These are phyloP conservation scores for Sebastes fasciatus DNA, from an alignment of 2,113 vertebrate species.

Conservation along the genomic window DNA sequence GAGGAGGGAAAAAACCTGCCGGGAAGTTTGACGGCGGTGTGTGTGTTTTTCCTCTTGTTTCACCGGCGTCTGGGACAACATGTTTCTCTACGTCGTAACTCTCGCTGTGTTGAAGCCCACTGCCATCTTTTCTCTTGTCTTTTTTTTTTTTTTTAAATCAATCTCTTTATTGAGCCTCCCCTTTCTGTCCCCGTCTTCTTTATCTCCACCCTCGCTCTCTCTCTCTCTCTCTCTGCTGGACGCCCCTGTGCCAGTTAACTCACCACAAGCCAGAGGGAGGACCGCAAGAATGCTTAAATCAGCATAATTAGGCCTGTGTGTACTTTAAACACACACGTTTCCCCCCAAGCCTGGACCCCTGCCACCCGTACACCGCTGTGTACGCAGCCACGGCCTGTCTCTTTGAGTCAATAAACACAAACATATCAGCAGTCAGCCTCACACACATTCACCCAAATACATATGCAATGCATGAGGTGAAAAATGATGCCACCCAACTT, in stretches of 20 bases:
- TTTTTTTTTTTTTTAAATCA: not conserved
- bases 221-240: slow-evolving; percentile 62
- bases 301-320: slow-evolving; percentile 83
- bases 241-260: slow-evolving; percentile 78
- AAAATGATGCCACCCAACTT: slow-evolving; percentile 57
- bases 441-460: slow-evolving; percentile 54
- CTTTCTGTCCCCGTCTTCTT: slow-evolving; percentile 48
- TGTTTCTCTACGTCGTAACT: slow-evolving; percentile 13
- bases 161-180: slow-evolving; percentile 15
- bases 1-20: slow-evolving; percentile 62
- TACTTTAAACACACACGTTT: slow-evolving; percentile 84
- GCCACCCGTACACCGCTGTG: slow-evolving; percentile 78
- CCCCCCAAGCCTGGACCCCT: slow-evolving; percentile 78
- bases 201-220: slow-evolving; percentile 19
- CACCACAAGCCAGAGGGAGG: slow-evolving; percentile 81
- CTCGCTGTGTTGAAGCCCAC: not conserved
- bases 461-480: slow-evolving; percentile 56
- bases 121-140: not conserved
- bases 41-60: slow-evolving; percentile 70
- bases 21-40: slow-evolving; percentile 67
- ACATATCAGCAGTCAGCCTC: slow-evolving; percentile 73
- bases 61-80: slow-evolving; percentile 41
- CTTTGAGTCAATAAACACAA: slow-evolving; percentile 83
- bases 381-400: slow-evolving; percentile 73
- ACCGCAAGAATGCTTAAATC: slow-evolving; percentile 84